Evolutionary conservation across 2,888 invertebrate species (phyloP).

Genomic region (Eupithecia subfuscata): DNA sequence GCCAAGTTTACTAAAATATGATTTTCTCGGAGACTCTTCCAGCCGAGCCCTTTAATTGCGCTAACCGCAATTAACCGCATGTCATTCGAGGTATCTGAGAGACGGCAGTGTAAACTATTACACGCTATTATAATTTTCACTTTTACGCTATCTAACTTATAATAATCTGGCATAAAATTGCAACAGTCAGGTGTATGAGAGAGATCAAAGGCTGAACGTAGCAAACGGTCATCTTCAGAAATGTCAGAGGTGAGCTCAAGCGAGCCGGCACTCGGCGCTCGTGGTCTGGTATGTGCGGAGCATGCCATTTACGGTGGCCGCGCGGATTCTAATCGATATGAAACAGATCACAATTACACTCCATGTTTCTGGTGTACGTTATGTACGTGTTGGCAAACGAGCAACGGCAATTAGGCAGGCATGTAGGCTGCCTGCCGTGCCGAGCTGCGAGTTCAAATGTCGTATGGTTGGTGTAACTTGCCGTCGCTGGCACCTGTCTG

Average conservation of each 20-base stretch:
- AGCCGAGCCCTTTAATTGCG: slow-evolving; percentile 56
- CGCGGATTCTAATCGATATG: slow-evolving; percentile 47
- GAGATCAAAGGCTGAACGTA: slow-evolving; percentile 73
- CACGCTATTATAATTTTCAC: slow-evolving; percentile 63
- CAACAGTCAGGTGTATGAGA: slow-evolving; percentile 63
- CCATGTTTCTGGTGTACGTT: slow-evolving; percentile 33
- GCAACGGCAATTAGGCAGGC: slow-evolving; percentile 37
- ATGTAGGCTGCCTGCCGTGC: slow-evolving; percentile 31
- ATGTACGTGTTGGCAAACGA: slow-evolving; percentile 30
- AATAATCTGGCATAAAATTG: slow-evolving; percentile 74
- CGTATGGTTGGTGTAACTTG: slow-evolving; percentile 27
- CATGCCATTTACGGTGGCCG: slow-evolving; percentile 53
- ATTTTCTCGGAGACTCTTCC: slow-evolving; percentile 37
- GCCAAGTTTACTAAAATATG: slow-evolving; percentile 6
- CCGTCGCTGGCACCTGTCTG: slow-evolving; percentile 38
- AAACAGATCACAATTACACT: slow-evolving; percentile 47
- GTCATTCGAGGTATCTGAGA: slow-evolving; percentile 55
- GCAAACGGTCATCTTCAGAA: slow-evolving; percentile 74
- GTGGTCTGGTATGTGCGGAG: slow-evolving; percentile 65
- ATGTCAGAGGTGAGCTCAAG: slow-evolving; percentile 71
- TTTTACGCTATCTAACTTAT: slow-evolving; percentile 63
- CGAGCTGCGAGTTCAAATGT: slow-evolving; percentile 34
- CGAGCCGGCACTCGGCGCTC: slow-evolving; percentile 45
- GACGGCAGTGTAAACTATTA: slow-evolving; percentile 49
- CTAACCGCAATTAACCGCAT: slow-evolving; percentile 59